These are phyloP conservation scores for Ranitomeya variabilis DNA, from an alignment of 2,113 vertebrate genomes.

Conservation along the genomic window DNA sequence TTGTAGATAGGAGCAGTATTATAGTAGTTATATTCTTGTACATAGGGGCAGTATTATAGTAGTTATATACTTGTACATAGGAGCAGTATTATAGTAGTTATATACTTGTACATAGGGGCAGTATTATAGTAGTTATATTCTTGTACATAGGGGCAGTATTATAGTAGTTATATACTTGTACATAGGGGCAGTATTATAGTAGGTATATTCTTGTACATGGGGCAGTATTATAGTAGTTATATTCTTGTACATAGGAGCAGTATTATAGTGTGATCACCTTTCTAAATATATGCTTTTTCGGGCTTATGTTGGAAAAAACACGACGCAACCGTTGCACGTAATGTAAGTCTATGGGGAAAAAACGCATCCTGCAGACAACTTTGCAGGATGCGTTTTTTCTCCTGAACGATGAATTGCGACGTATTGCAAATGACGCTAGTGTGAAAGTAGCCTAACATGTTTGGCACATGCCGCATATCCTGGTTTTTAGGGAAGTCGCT, in stretches of 20 bases:
- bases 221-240: neutral
- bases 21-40: slow-evolving; percentile 3
- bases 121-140: slow-evolving; percentile 12
- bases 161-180: neutral
- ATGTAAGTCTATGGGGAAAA: too few species aligned
- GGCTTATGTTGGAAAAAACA: too few species aligned
- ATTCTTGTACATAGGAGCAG: neutral
- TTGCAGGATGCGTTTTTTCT: too few species aligned
- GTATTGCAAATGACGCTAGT: too few species aligned
- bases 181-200: neutral
- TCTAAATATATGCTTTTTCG: neutral
- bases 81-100: slow-evolving; percentile 10
- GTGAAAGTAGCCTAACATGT: too few species aligned
- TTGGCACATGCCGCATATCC: too few species aligned
- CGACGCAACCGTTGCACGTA: too few species aligned
- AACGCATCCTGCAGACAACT: too few species aligned
- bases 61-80: neutral
- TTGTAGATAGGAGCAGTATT: neutral
- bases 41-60: slow-evolving; percentile 1
- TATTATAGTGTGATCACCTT: neutral
- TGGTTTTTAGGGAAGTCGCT: too few species aligned
- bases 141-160: neutral
- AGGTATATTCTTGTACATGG: neutral
- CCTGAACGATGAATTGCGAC: too few species aligned
- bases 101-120: neutral